Evolutionary conservation across 2,888 invertebrate genomes (phyloP), one percentile per base, ranked within the genome.

Genomic region (Hermaeophaga mercurialis): DNA sequence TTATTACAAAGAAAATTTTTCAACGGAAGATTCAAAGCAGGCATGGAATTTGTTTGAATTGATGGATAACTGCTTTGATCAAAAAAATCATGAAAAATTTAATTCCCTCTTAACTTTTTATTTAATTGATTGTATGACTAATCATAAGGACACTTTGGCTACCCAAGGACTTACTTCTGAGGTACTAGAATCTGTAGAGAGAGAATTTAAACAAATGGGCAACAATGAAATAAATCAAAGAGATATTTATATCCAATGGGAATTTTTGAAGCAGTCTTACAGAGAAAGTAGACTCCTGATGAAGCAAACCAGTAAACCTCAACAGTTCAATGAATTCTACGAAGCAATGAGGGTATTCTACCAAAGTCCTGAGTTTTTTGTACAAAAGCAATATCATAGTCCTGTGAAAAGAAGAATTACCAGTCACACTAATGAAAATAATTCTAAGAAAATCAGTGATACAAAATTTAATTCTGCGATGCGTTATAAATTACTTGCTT

Each of bases 21-120:
- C 52, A 6, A 45, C 24, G 17, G 61, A 61, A 39, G 47, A 59
- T 48, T 53, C 57, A 22, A 61, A 39, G 34, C 54, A 59, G 14
- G 33, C 52, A 33, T 61, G 61, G 61, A 54, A 61, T 15, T 61
- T 56, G 22, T 61, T 50, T 31, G 44, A 56, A 22, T 54, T 61
- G 31, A 52, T 61, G 47, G 61, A 61, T 47, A 55, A 54, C 48
- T 61, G 61, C 47, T 61, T 54, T 47, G 61, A 61, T 48, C 53
- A 36, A 14, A 48, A 53, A 38, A 49, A 48, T 17, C 43, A 33
- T n/a, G 53, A 57, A 45, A 57, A 57, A 31, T 57, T 57, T 31
- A 44, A 19, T 22, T 26, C 41, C n/a, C 24, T 28, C 18, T 12
- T 41, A 31, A 50, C 31, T 7, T 50, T 50, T 24, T 41, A 19